Conservation (phyloP, 2,113 vertebrate species). For the Heteronetta atricapilla region DNA sequence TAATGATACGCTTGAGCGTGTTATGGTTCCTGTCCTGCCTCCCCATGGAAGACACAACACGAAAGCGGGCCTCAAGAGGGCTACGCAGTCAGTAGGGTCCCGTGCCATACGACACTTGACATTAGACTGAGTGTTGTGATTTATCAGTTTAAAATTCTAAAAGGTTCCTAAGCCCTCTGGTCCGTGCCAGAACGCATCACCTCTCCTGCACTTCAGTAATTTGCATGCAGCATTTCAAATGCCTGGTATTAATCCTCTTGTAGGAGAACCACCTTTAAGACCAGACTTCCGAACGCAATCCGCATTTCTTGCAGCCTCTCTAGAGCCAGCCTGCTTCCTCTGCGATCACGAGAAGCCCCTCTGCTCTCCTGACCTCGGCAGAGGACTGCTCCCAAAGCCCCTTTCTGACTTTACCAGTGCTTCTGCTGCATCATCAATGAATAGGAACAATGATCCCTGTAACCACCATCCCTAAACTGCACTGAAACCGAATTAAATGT, state of each 20-base stretch:
- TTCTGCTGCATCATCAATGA: background rate
- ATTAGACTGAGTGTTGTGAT: background rate
- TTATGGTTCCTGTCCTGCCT: background rate
- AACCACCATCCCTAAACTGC: background rate
- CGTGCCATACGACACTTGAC: background rate
- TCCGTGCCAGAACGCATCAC: background rate
- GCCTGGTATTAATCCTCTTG: background rate
- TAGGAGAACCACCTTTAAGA: background rate
- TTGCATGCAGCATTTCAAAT: background rate
- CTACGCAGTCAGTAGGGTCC: background rate
- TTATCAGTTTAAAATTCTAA: background rate
- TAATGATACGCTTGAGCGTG: background rate
- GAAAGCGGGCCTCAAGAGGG: background rate
- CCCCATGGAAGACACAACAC: background rate
- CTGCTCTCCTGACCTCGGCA: background rate
- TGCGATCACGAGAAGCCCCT: background rate
- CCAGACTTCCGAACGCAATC: background rate
- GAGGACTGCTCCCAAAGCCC: background rate
- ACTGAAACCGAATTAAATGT: background rate
- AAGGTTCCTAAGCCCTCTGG: background rate
- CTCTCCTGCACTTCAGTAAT: background rate
- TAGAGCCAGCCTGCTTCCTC: background rate
- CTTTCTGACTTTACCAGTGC: background rate
- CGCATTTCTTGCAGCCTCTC: rapidly evolving
- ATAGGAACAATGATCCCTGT: background rate